Conservation (phyloP, 2,888 invertebrate genomes). For the Torymus aiolomorphi region DNA sequence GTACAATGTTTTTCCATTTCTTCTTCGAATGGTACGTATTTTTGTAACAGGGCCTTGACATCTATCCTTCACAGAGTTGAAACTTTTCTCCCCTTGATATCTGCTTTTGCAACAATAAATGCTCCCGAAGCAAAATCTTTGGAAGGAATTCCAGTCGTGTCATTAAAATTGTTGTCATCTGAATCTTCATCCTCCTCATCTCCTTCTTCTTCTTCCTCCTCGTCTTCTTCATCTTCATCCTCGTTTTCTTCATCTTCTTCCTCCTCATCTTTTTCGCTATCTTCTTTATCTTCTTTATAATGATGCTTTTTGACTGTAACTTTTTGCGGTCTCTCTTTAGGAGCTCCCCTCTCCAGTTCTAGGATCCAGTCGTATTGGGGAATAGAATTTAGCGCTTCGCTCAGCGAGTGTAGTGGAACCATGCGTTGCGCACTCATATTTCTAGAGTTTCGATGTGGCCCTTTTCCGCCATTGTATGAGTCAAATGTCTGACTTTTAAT, state of each 20-base stretch:
- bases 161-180: constrained; percentile 71
- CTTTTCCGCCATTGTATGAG: too few relatives aligned
- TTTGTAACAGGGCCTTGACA: constrained; percentile 79
- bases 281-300: too few relatives aligned
- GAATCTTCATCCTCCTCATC: constrained; percentile 73
- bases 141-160: constrained; percentile 70
- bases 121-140: constrained; percentile 77
- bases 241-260: constrained; percentile 68
- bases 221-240: constrained; percentile 66
- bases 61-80: constrained; percentile 81
- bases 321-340: constrained; percentile 69
- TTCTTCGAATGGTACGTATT: constrained; percentile 78
- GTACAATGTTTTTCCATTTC: too few relatives aligned
- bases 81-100: constrained; percentile 75
- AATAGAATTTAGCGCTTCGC: too few relatives aligned
- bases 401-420: too few relatives aligned
- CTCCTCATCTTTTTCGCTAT: constrained; percentile 71
- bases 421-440: too few relatives aligned
- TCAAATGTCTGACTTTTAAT: too few relatives aligned
- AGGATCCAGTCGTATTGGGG: too few relatives aligned
- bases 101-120: constrained; percentile 79
- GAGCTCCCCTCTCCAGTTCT: constrained; percentile 38
- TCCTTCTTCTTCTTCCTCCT: constrained; percentile 67
- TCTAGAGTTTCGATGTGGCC: too few relatives aligned
- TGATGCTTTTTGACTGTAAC: constrained; percentile 70